Conservation (phyloP, 1,140 invertebrate species). For the Drosophila arawakana region DNA sequence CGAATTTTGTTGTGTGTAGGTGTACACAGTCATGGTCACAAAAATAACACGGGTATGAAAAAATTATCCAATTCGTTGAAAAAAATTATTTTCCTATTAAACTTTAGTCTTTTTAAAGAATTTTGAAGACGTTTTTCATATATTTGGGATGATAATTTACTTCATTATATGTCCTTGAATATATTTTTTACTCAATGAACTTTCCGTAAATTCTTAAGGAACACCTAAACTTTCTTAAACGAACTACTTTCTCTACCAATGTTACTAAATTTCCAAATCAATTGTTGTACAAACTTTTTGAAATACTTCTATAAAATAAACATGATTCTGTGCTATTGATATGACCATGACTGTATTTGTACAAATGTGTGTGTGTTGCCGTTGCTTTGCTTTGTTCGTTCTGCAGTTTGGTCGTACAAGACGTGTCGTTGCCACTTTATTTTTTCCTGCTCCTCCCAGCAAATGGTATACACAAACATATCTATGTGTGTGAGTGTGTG, state of each 20-base stretch:
- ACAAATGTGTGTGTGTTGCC: background rate
- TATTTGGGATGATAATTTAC: too few relatives aligned
- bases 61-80: too few relatives aligned
- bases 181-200: too few relatives aligned
- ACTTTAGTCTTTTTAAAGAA: too few relatives aligned
- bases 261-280: too few relatives aligned
- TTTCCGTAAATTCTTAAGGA: too few relatives aligned
- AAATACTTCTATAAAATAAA: background rate
- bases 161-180: too few relatives aligned
- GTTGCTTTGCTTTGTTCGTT: slow-evolving; percentile 9
- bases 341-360: background rate
- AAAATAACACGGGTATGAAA: background rate
- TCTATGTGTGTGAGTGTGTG: background rate
- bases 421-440: background rate
- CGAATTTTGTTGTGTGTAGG: background rate
- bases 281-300: background rate
- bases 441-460: slow-evolving; percentile 1
- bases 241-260: too few relatives aligned
- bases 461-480: slow-evolving; percentile 11
- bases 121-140: too few relatives aligned
- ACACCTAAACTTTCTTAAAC: too few relatives aligned
- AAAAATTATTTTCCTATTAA: too few relatives aligned
- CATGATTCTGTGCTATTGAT: background rate
- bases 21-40: background rate
- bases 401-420: background rate